These are phyloP conservation scores for Antheraea pernyi DNA, from an alignment of 1,140 invertebrate species.

Conservation along the genomic window DNA sequence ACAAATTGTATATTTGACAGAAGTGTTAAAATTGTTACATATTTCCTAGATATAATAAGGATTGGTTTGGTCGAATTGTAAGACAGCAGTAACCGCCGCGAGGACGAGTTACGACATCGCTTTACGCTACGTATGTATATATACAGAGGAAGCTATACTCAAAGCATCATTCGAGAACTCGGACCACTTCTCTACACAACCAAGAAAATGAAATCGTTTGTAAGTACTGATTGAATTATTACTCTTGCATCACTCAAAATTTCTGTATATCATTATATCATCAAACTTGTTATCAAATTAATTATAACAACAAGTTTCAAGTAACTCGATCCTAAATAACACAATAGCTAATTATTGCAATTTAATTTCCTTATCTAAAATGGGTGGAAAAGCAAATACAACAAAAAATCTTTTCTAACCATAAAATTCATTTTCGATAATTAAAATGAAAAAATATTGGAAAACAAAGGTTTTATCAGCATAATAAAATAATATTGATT, in stretches of 20 bases:
- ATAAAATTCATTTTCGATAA: too few species aligned
- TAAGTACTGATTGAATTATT: constrained; percentile 15
- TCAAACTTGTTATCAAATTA: too few species aligned
- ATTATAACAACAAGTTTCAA: too few species aligned
- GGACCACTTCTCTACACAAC: constrained; percentile 9
- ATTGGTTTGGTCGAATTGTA: not conserved
- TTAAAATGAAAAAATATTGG: too few species aligned
- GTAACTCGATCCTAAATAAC: too few species aligned
- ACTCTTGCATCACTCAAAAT: not conserved
- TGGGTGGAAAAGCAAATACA: too few species aligned
- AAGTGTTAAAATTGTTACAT: not conserved
- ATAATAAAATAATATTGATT: too few species aligned
- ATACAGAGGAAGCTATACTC: constrained; percentile 10
- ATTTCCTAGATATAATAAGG: not conserved
- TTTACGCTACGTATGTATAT: constrained; percentile 25
- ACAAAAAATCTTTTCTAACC: too few species aligned
- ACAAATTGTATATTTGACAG: too few species aligned
- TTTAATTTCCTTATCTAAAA: too few species aligned
- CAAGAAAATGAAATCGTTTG: constrained; percentile 31
- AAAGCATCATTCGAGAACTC: constrained; percentile 15
- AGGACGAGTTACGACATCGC: constrained; percentile 24
- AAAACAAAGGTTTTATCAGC: too few species aligned
- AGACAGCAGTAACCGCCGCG: not conserved
- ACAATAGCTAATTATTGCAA: too few species aligned
- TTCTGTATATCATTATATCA: not conserved